These are phyloP conservation scores for Blera fallax DNA, from an alignment of 2,888 invertebrate species.

Conservation along the genomic window DNA sequence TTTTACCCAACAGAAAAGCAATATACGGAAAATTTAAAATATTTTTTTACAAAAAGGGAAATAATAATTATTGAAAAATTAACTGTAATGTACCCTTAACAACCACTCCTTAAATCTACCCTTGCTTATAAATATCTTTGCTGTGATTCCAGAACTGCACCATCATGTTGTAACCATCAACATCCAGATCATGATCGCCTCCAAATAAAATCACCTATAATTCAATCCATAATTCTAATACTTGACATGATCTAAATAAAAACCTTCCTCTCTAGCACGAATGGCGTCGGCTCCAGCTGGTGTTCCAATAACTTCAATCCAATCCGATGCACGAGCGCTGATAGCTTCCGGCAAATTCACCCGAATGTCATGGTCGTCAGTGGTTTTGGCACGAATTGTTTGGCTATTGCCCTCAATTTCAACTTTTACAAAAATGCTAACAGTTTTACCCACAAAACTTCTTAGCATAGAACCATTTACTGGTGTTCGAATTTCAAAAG, in stretches of 20 bases:
- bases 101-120: not conserved
- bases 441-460: conserved; percentile 77
- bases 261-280: conserved; percentile 78
- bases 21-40: too few species aligned
- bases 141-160: conserved; percentile 78
- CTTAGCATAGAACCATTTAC: conserved; percentile 79
- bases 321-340: conserved; percentile 75
- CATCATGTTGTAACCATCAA: conserved; percentile 80
- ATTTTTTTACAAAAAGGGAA: not conserved
- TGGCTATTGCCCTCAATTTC: conserved; percentile 76
- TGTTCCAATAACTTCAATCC: conserved; percentile 80
- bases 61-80: not conserved
- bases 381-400: conserved; percentile 76
- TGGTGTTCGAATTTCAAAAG: conserved; percentile 77
- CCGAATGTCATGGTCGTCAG: conserved; percentile 77
- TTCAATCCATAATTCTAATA: not conserved
- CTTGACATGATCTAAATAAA: not conserved
- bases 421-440: conserved; percentile 79
- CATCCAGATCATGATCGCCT: conserved; percentile 79
- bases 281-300: conserved; percentile 76
- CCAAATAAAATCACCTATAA: conserved; percentile 79
- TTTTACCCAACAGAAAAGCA: too few species aligned
- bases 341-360: conserved; percentile 76
- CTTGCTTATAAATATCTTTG: conserved; percentile 70
- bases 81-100: not conserved